Conservation (phyloP, 2,113 vertebrate species). For the Gallinago undulata region DNA sequence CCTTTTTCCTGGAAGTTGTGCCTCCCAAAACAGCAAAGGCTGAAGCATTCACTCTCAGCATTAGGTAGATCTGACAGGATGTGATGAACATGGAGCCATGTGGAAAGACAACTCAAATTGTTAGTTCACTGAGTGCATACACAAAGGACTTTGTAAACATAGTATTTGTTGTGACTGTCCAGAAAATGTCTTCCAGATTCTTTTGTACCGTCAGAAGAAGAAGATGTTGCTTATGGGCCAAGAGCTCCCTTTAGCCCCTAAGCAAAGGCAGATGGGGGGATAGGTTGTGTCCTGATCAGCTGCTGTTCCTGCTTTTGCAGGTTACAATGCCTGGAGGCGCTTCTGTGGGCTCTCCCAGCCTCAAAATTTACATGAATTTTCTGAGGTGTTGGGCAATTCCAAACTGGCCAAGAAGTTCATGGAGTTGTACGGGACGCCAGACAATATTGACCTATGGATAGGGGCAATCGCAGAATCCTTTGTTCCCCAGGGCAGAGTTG, state of each 20-base stretch:
- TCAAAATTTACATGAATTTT: constrained; percentile 73
- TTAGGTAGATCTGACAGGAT: neutral
- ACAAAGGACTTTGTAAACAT: neutral
- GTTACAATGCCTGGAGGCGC: constrained; percentile 36
- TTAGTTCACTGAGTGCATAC: neutral
- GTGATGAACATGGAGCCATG: fast-evolving
- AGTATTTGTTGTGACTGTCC: neutral
- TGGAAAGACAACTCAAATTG: neutral
- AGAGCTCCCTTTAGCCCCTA: neutral
- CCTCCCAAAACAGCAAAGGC: neutral
- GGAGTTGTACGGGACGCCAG: constrained; percentile 78
- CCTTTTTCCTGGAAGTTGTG: neutral
- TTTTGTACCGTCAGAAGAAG: neutral
- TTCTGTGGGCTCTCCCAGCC: constrained; percentile 85
- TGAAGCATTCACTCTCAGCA: neutral
- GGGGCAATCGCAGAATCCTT: constrained; percentile 86
- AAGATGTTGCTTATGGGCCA: neutral
- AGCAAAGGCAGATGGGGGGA: neutral
- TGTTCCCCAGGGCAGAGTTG: constrained; percentile 79
- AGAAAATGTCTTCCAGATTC: neutral
- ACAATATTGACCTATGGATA: constrained; percentile 90
- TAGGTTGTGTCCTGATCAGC: neutral
- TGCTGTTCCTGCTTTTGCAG: constrained; percentile 3
- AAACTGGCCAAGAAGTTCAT: constrained; percentile 82
- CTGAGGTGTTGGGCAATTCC: constrained; percentile 76